A percentile compares a stretch with the other conserved stretches of the same genome.
phyloP scores from a whole-genome alignment of 2,797 vertebrate genomes.

The Spinus pinus region DNA sequence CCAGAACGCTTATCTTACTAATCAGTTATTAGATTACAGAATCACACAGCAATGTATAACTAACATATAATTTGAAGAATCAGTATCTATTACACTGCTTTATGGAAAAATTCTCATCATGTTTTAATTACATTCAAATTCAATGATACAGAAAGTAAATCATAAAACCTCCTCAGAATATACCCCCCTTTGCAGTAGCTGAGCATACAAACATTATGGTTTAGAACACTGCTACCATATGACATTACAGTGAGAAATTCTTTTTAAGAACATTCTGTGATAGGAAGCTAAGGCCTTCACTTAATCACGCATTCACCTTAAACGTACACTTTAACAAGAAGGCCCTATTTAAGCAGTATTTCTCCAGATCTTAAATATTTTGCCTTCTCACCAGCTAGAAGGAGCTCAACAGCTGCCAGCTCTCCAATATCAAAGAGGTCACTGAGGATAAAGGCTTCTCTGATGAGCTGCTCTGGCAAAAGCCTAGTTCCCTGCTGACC shows the following conservation, averaged over 20 bases:
- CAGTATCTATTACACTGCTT: neutral
- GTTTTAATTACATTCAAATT: neutral
- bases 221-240: neutral
- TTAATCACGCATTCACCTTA: neutral
- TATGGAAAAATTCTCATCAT: neutral
- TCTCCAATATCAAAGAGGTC: conserved; percentile 96
- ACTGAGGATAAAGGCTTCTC: conserved; percentile 96
- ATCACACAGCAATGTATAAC: neutral
- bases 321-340: neutral
- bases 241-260: neutral
- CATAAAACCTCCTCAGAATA: neutral
- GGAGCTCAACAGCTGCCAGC: conserved; percentile 92
- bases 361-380: conserved; percentile 5
- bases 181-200: neutral
- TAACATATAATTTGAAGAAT: neutral
- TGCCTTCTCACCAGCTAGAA: conserved; percentile 87
- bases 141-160: neutral
- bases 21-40: neutral
- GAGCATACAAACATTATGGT: neutral
- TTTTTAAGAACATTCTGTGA: neutral
- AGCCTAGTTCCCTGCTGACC: conserved; percentile 93
- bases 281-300: neutral
- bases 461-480: conserved; percentile 92
- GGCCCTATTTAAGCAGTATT: neutral
- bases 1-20: neutral